These are phyloP conservation scores for Tragelaphus imberbis DNA, from an alignment of 2,113 vertebrate genomes.

Conservation along the genomic window DNA sequence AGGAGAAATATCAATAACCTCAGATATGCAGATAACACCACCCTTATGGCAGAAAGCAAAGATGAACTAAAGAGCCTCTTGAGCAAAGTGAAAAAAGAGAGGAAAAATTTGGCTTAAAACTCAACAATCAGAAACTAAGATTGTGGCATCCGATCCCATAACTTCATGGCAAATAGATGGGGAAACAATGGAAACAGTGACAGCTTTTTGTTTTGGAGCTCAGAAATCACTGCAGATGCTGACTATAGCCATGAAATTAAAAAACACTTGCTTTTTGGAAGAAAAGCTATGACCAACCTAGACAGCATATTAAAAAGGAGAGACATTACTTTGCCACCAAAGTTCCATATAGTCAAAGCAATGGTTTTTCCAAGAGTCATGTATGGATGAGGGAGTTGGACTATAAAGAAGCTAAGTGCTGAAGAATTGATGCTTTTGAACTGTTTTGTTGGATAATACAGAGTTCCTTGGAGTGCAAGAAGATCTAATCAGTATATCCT, in stretches of 20 bases:
- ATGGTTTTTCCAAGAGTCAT: background rate
- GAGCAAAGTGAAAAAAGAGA: background rate
- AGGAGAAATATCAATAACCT: background rate
- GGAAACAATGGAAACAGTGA: background rate
- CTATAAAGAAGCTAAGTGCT: background rate
- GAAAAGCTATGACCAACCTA: background rate
- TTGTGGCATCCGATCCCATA: rapidly evolving
- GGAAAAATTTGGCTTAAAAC: background rate
- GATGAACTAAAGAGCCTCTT: background rate
- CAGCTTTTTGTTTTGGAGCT: background rate
- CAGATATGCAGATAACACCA: background rate
- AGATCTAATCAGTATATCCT: background rate
- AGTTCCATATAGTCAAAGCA: background rate
- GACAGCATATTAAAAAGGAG: background rate
- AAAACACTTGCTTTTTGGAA: background rate
- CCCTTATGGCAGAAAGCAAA: background rate
- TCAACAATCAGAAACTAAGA: background rate
- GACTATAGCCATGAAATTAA: background rate
- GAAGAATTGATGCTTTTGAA: background rate
- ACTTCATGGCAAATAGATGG: background rate
- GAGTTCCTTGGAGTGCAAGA: background rate
- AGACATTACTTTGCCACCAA: background rate
- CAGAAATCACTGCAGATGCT: background rate
- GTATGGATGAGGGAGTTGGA: background rate
- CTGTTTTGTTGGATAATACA: background rate